A percentile compares a stretch with the other conserved stretches of the same genome.
phyloP scores from a whole-genome alignment of 2,888 invertebrate genomes.

The Dicroscelio sp. region DNA sequence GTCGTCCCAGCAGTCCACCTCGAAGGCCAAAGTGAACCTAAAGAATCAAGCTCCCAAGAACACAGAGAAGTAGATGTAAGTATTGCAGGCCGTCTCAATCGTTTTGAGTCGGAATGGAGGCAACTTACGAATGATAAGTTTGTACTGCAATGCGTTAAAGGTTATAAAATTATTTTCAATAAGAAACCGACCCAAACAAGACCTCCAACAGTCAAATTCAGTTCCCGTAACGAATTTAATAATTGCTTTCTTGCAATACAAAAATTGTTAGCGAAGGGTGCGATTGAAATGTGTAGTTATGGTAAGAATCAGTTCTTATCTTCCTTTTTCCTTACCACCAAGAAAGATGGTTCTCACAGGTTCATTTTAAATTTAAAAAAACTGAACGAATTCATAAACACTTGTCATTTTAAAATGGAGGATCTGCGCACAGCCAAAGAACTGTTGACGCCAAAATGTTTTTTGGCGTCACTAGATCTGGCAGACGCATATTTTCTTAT shows the following conservation, averaged over 20 bases:
- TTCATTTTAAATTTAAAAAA: slow-evolving; percentile 26
- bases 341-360: slow-evolving; percentile 23
- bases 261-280: background rate
- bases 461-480: background rate
- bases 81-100: slow-evolving; percentile 10
- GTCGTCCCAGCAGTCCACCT: no score
- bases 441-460: background rate
- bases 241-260: background rate
- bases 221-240: background rate
- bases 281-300: background rate
- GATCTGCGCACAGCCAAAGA: background rate
- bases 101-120: background rate
- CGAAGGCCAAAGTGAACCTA: background rate
- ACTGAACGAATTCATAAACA: background rate
- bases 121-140: slow-evolving; percentile 27
- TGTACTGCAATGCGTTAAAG: background rate
- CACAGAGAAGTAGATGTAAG: slow-evolving; percentile 10
- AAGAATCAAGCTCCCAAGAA: background rate
- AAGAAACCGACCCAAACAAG: background rate
- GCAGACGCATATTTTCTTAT: background rate
- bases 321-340: background rate
- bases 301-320: slow-evolving; percentile 3
- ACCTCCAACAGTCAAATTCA: background rate
- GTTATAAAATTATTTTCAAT: background rate
- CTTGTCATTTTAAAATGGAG: slow-evolving; percentile 21